Evolutionary conservation across 2,113 vertebrate species (phyloP), one percentile per base, ranked within the genome.

Genomic region (Uropsilus gracilis): DNA sequence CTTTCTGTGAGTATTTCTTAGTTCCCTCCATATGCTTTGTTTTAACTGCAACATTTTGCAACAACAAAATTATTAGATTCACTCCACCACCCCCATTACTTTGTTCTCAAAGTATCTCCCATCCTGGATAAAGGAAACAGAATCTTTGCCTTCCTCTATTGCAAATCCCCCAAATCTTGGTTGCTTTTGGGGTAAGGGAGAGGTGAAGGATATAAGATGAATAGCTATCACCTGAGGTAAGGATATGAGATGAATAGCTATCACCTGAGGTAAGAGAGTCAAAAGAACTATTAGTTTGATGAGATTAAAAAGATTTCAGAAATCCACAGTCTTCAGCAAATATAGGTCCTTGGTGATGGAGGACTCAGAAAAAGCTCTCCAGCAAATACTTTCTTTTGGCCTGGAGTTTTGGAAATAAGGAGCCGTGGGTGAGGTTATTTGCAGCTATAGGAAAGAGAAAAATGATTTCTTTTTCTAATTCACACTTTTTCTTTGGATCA

Each of bases 391-490:
- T 91, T 48, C 26, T 30, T 69, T 72, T 68, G 83, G 75, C 83
- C 76, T 69, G 48, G 77, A 85, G 57, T 76, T 94, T 93, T 64
- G 80, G 75, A 92, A 96, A 91, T 42, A 61, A 17, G 73, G 80
- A 57, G 44, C 77, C 81, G 44, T 57, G 50, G 86, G 93, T 73
- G 66, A 96, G 55, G 72, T 93, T 96, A 96, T 97, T 97, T 96
- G 95, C 94, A 96, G 93, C 89, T 93, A 53, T 28, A 78, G 89
- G 61, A 90, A 84, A 91, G 95, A 97, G 95, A 91, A 95, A 96
- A 97, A 94, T 55, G 86, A 95, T 90, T 97, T 96, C 94, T 91
- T 94, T 96, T 96, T 97, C 84, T 93, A 96, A 97, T 97, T 97
- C 96, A 97, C 97, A 96, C 96, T 93, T 91, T 89, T 80, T 93